Evolutionary conservation across 2,888 invertebrate genomes (phyloP).

Genomic region (Diarsia brunnea): DNA sequence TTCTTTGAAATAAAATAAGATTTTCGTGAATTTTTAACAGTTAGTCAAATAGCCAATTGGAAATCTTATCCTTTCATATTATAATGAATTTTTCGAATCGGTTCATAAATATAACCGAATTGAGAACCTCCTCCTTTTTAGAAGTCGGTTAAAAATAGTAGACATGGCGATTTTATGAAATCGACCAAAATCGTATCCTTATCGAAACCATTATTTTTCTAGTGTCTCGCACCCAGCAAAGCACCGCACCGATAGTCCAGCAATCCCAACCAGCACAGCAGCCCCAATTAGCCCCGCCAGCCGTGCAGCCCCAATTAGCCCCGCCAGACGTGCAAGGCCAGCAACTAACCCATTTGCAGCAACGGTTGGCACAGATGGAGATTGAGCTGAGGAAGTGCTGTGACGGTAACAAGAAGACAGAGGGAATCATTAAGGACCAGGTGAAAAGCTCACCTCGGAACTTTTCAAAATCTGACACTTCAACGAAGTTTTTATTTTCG

Average conservation of each 20-base stretch:
- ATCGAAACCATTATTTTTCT: neutral
- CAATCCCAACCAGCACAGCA: neutral
- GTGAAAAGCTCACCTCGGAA: conserved; percentile 63
- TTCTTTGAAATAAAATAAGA: no score
- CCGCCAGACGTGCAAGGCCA: neutral
- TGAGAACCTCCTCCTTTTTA: no score
- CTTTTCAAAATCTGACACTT: neutral
- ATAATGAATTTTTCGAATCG: no score
- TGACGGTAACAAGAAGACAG: conserved; percentile 73
- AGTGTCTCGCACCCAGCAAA: neutral
- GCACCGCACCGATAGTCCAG: neutral
- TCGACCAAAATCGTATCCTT: neutral
- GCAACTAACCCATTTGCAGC: conserved; percentile 60
- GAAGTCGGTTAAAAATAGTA: no score
- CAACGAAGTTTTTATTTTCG: no score
- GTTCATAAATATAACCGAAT: no score
- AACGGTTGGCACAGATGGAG: conserved; percentile 77
- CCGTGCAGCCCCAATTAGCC: neutral
- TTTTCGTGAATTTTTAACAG: no score
- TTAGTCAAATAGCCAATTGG: no score
- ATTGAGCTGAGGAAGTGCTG: conserved; percentile 79
- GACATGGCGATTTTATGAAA: neutral
- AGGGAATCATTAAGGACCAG: conserved; percentile 76
- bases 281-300: neutral
- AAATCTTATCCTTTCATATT: no score